Base-by-base conservation (phyloP, 2,888 invertebrate species). In the Leptinotarsa haldemani region DNA sequence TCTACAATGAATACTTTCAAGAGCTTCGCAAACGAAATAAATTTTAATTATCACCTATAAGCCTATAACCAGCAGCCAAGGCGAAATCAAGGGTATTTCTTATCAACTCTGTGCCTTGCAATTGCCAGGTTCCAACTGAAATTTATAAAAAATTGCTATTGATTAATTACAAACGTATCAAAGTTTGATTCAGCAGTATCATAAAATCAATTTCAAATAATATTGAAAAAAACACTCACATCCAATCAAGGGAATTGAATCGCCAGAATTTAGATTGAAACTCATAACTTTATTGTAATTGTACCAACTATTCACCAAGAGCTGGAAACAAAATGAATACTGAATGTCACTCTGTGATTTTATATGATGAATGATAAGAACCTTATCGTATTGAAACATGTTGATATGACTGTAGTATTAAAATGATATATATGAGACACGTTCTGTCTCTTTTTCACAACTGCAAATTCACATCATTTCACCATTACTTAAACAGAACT, bases 61-160 rank as follows among this genome's bases (percentile, higher is more conserved):
- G 89, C 75, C 94, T 89, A 84, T 94, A 95, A 9, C 95, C 95
- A 73, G 90, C 89, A 63, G 85, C 86, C 13, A 95, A 85, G 2
- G 93, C 93, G 80, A 89, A 87, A 83, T 94, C 92, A 13, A 95
- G 82, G 1, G 90, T 90, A 40, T 87, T 85, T 69, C 85, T 83
- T 70, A 92, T 90, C 30, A 87, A 78, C 53, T 90, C 88, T 46
- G 83, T 83, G 30, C 90, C 90, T 52, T 86, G 87, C 58, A 94
- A 90, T 79, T 89, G 90, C 81, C 89, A 93, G 1, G 94, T 94
- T 13, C 94, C 94, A 84, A 93, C 91, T 91, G 84, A 74, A 84
- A 81, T 71, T 73, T 48, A 74, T 65, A 47, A 53, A 4, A 50
- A 3, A 25, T 3, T 9, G 30, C 30, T 40, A 40, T 9, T 40